Base-by-base conservation (phyloP, 1,140 invertebrate genomes). In the Acyrthosiphon pisum region DNA sequence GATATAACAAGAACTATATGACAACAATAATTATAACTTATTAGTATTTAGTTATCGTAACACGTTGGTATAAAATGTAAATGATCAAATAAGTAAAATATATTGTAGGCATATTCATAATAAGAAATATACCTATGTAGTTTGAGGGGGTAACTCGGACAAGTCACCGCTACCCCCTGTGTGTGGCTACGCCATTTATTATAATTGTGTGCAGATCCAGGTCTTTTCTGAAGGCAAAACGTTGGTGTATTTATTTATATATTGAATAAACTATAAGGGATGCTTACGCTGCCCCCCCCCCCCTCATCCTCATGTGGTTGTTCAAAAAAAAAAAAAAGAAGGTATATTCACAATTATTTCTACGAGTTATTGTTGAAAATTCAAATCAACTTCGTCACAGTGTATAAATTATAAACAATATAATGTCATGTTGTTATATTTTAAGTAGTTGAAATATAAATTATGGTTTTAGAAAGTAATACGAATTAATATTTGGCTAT, bases 401-500 rank as follows among this genome's bases (percentile, higher is more conserved):
- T n/a, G n/a, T 30, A 41, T 41, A 26, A 56, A 56, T 41, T 41
- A 89, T 18, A 26, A 89, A 89, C 88, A 89, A 89, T 89, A 89
- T 56, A 18, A 89, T 26, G 26, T 56, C 18, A 56, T 56, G 37
- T 6, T 30, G n/a, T 56, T 37, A 41, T 22, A 88, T 37, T 37
- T 46, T 46, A 76, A 76, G 26, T 23, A 41, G 48, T 53, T 37
- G 18, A 37, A 89, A 76, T 22, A 50, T 53, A 8, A 23, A 37
- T 37, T 56, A 35, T 37, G 30, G 26, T 56, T 14, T 23, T 14
- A 41, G 35, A 35, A 53, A n/a, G 22, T 89, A 89, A 14, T 89
- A 89, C 6, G 2, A 2, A 50, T 37, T 53, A 48, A 48, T 89
- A 89, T 23, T 89, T 53, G 0, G 0, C 7, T 50, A 30, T 88